Evolutionary conservation across 2,888 invertebrate species (phyloP).

Genomic region (Pyralis farinalis): DNA sequence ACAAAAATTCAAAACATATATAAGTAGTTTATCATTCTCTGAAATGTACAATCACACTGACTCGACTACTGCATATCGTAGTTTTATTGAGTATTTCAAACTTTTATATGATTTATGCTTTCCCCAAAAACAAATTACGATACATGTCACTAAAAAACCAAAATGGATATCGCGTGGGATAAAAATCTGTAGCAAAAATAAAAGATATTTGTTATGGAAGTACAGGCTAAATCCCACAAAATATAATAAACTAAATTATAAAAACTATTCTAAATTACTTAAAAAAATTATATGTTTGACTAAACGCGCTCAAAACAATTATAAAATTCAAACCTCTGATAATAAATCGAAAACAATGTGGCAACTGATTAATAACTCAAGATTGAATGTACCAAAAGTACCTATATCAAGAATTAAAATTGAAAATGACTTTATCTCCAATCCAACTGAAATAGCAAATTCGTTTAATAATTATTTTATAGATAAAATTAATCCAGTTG

Average conservation of each 20-base stretch:
- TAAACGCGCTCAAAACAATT: not conserved
- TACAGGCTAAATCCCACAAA: not conserved
- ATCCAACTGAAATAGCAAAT: too few relatives aligned
- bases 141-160: not conserved
- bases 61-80: constrained; percentile 5
- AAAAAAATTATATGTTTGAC: constrained; percentile 2
- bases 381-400: too few relatives aligned
- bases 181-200: constrained; percentile 2
- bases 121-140: not conserved
- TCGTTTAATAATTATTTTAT: too few relatives aligned
- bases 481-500: too few relatives aligned
- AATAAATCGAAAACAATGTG: too few relatives aligned
- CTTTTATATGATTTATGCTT: constrained; percentile 3
- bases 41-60: constrained; percentile 4
- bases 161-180: constrained; percentile 4
- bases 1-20: constrained; percentile 3
- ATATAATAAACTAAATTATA: not conserved
- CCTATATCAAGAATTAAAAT: too few relatives aligned
- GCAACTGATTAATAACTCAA: too few relatives aligned
- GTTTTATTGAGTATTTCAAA: not conserved
- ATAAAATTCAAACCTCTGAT: too few relatives aligned
- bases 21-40: not conserved
- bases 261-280: not conserved
- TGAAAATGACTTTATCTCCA: too few relatives aligned
- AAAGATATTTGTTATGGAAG: not conserved